Evolutionary conservation across 2,113 vertebrate genomes (phyloP), one percentile per base, ranked within the genome.

Genomic region (Albula goreensis): DNA sequence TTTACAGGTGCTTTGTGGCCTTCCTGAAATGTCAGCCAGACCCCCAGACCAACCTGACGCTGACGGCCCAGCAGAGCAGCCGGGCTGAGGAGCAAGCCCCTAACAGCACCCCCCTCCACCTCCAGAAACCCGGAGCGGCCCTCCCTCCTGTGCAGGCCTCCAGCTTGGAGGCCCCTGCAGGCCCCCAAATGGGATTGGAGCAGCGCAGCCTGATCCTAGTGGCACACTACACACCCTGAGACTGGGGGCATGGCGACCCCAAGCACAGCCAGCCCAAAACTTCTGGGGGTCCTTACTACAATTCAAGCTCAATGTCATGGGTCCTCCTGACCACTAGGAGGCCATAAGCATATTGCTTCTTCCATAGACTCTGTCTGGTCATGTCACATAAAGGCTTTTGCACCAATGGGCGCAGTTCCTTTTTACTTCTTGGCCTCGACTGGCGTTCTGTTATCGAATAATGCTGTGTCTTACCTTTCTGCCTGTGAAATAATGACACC

Each of bases 1-100:
- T 96, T 89, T 93, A 90, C 52, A 90, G 88, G 82, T 93, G 85
- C 86, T 93, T 96, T 78, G 57, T 93, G 41, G 89, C 93, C 49
- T 92, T 95, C 7, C 0, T 95, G 22, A 95, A 89, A 85, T 95
- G 94, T 87, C 87, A 87, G 41, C 50, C 4, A 1, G 92, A 91
- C 2, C 89, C 88, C 11, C 87, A 85, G 48, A 60, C 88, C 25
- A 82, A n/a, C 84, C 87, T 91, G 5, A 77, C 41, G 19, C 56
- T 85, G 19, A 87, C 86, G 82, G 84, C 63, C 19, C 88, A 81
- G 11, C 81, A 85, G 50, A 86, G 74, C 87, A 90, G 87, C 85
- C 88, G 85, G 82, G 89, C 90, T 48, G 88, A 85, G 56, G 56
- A 80, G 2, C 52, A 83, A 12, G 48, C 56, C 22, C 78, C 82